These are phyloP conservation scores for Parapristionchus giblindavisi DNA, from an alignment of 2,888 invertebrate genomes.

Conservation along the genomic window DNA sequence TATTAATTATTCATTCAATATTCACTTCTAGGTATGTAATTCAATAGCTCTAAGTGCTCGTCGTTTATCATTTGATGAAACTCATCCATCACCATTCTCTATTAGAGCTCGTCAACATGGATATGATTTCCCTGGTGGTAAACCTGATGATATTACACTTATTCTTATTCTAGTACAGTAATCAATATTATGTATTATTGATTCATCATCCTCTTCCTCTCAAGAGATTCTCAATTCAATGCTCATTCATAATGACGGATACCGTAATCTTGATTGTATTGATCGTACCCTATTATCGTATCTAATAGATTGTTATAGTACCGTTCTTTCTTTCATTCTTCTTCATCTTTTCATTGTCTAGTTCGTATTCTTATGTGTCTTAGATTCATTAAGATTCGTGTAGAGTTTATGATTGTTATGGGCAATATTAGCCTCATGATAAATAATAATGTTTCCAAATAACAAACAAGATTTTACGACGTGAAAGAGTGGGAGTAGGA, in stretches of 20 bases:
- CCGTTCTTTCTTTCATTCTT: too few species aligned
- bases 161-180: conserved; percentile 84
- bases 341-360: too few species aligned
- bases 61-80: conserved; percentile 89
- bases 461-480: too few species aligned
- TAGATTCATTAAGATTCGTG: too few species aligned
- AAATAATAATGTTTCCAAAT: too few species aligned
- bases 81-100: conserved; percentile 94
- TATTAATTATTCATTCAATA: neutral
- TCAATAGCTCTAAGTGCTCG: conserved; percentile 94
- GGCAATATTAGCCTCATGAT: too few species aligned
- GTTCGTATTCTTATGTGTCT: too few species aligned
- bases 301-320: conserved; percentile 20
- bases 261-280: neutral
- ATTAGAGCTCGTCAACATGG: conserved; percentile 90
- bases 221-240: neutral
- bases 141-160: conserved; percentile 98
- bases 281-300: neutral
- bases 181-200: neutral
- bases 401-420: too few species aligned
- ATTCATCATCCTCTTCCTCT: neutral
- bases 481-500: too few species aligned
- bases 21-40: conserved; percentile 73
- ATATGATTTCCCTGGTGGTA: conserved; percentile 89
- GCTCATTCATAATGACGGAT: neutral